These are phyloP conservation scores for Cerceris ruficornis DNA, from an alignment of 2,888 invertebrate genomes.

Conservation along the genomic window DNA sequence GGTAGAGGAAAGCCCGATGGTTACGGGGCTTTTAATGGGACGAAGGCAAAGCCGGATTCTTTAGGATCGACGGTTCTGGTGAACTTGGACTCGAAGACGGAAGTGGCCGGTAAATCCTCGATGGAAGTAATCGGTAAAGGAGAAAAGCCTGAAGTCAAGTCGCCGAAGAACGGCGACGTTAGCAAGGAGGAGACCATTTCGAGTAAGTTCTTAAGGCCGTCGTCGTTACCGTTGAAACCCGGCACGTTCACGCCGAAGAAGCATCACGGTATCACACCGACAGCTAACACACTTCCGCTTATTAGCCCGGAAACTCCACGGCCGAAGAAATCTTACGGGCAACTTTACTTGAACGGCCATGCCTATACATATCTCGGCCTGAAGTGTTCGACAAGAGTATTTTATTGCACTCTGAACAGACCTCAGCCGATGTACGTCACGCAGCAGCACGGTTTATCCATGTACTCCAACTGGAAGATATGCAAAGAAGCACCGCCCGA, in stretches of 20 bases:
- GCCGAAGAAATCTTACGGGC: constrained; percentile 94
- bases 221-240: constrained; percentile 91
- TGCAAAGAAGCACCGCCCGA: constrained; percentile 77
- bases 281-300: constrained; percentile 90
- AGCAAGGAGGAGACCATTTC: constrained; percentile 81
- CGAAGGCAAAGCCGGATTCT: constrained; percentile 45
- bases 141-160: constrained; percentile 61
- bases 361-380: constrained; percentile 95
- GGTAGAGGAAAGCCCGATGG: constrained; percentile 46
- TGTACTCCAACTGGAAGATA: constrained; percentile 98
- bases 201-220: constrained; percentile 90
- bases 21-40: constrained; percentile 45
- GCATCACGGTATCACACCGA: constrained; percentile 91
- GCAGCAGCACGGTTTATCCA: constrained; percentile 94
- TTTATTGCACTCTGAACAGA: constrained; percentile 96
- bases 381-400: constrained; percentile 94
- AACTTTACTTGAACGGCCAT: constrained; percentile 94
- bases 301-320: constrained; percentile 96
- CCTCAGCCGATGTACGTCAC: constrained; percentile 97
- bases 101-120: constrained; percentile 67
- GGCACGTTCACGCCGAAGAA: constrained; percentile 91
- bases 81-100: constrained; percentile 67
- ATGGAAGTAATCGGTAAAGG: constrained; percentile 58
- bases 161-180: constrained; percentile 50
- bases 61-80: constrained; percentile 50